Evolutionary conservation across 2,797 vertebrate species (phyloP), one percentile per base, ranked within the genome.

Genomic region (Artibeus lituratus): DNA sequence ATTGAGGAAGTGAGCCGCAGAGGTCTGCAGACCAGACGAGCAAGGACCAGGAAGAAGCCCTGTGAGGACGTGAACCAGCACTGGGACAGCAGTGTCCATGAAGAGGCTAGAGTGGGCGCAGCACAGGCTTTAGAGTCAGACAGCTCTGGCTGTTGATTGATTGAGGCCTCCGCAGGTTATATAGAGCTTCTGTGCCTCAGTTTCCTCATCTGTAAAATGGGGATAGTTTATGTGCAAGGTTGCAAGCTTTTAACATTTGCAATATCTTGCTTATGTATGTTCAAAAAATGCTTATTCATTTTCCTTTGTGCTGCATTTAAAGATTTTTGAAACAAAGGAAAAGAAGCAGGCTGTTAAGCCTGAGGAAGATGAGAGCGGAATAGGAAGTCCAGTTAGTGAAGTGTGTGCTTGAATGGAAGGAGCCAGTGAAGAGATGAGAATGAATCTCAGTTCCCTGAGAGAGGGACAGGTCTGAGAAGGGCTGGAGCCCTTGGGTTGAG

Each of bases 241-340:
- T 57, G 44, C 74, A 69, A 95, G 59, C 88, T 59, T 72, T 59
- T 87, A 72, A 69, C 21, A 51, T 83, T 72, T 86, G 32, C 37
- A 65, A 39, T 72, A 26, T 82, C 26, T 35, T 44, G 44, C 44
- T 44, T 88, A 76, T 76, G 53, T 10, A 87, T 67, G 24, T 39
- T 88, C 73, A 47, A 1, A 59, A 84, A 77, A 42, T 88, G 24
- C 55, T 86, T 87, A 62, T 57, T 81, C 11, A 8, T 81, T 95
- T 95, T 59, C 21, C 70, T 84, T 80, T 87, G 49, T 84, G 67
- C 76, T 85, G 4, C 80, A 62, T 76, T 96, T 96, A 86, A 82
- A 92, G 69, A 82, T 76, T 96, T 96, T 91, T 83, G 57, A 95
- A 86, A 73, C 24, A 69, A 21, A 65, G 91, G 21, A 59, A 86